Evolutionary conservation across 2,888 invertebrate species (phyloP), one percentile per base, ranked within the genome.

Genomic region (Kryphioiulus occultus): DNA sequence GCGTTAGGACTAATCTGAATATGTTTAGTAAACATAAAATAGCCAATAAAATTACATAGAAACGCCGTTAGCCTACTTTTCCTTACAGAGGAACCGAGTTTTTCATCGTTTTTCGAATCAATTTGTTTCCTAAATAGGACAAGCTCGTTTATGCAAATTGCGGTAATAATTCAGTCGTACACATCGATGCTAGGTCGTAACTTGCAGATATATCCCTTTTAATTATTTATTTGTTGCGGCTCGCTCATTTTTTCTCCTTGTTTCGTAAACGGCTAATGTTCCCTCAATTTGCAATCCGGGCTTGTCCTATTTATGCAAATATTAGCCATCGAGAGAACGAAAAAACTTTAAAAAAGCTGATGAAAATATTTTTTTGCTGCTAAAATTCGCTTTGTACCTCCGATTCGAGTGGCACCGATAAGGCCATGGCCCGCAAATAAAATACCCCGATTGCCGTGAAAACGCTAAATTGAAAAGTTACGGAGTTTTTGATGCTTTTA

Each of bases 181-280:
- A 26, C 68, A 68, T 22, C 68, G 68, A 68, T 68, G 68, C 26
- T 9, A 68, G 26, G 68, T 68, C 68, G 68, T 68, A 26, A 68
- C 68, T 68, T 26, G 0, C 19, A 53, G 26, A 68, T 26, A 68
- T 68, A 4, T 7, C 26, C 68, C 68, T 68, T 19, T 10, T 68
- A 68, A 68, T 68, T 68, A 19, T 68, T 53, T 68, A 59, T 59
- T 59, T 59, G n/a, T n/a, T n/a, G n/a, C n/a, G n/a, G n/a, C n/a
- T n/a, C n/a, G 68, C 12, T 26, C 26, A 26, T 68, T 44, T 44
- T 53, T 53, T 53, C 12, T 53, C 19, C n/a, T 68, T 26, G 26
- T 68, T 68, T 26, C 68, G 68, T 9, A 68, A 68, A 68, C 9
- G 22, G 10, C 26, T 22, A 68, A 68, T 68, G 26, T 68, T 68